Evolutionary conservation across 2,888 invertebrate genomes (phyloP), one percentile per base, ranked within the genome.

Genomic region (Pasiphila rectangulata): DNA sequence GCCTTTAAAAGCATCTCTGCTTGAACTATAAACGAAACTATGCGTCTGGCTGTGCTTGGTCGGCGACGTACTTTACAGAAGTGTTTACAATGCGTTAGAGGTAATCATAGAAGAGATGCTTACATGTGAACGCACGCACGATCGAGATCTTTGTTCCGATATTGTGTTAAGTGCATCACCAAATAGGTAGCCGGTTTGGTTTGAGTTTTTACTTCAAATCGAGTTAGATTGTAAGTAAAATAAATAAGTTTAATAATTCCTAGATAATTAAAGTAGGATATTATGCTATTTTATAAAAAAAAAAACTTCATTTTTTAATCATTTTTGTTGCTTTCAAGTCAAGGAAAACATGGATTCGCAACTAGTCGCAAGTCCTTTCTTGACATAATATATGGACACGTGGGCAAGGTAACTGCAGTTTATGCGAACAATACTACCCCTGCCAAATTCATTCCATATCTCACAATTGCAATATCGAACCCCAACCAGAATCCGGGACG

Each of bases 71-170:
- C 42, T 29, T 37, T 19, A 29, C 9, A 35, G 35, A 38, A 67
- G 68, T 81, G 75, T 83, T 83, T 83, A 83, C 80, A 78, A 71
- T 74, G 67, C 69, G 73, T 80, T 81, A 76, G 74, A 69, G 72
- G 73, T 79, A 82, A 83, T 82, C 83, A 79, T 73, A 76, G 69
- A 57, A 62, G 58, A 67, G 64, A 72, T 67, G 73, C 71, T 48
- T 51, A 51, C 52, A 54, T 50, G 72, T 69, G 67, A 68, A 68
- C 69, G 70, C 74, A 69, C 71, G 63, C 36, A 75, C 70, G 72
- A 52, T 43, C 43, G 51, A 61, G 52, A 59, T 59, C 64, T 67
- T 64, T 69, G 66, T 63, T 68, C 57, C 51, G 54, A 59, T 56
- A 61, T 49, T 51, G 61, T 57, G 59, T 56, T 64, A 64, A 59